Base-by-base conservation (phyloP, 2,888 invertebrate species). In the Habrosyne pyritoides region DNA sequence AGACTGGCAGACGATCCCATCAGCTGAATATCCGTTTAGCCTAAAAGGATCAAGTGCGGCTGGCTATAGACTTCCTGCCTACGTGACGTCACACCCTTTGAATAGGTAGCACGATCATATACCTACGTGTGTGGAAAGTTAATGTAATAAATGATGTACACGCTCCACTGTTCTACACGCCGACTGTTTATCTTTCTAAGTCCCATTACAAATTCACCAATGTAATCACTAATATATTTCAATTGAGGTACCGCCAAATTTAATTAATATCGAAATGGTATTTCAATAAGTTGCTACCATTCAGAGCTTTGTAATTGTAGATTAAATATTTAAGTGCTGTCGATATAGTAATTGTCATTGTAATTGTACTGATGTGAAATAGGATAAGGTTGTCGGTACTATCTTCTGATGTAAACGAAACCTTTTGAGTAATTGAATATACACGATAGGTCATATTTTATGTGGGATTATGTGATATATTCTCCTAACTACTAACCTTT, bases 21-120 rank as follows among this genome's bases (percentile, higher is more conserved):
- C 81, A 73, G 68, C 71, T 64, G 69, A 69, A 86, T 82, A 87
- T 88, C 85, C 85, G 80, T 79, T 86, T 86, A 87, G 77, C 72
- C 75, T 87, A 86, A 88, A 86, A 83, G 87, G 86, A 88, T 88
- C 82, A 85, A 79, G 75, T 63, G 63, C 78, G 71, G 73, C 74
- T 3, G 71, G 73, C 73, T 77, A 77, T 70, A 82, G 75, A 83
- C 83, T 84, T 86, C 86, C 85, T 77, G 81, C 53, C 70, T 69
- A 60, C 69, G 73, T 81, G 83, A 84, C 79, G 81, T 82, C 81
- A 80, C 67, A 50, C 56, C 56, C 60, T 73, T 63, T 68, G 65
- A 59, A 61, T 63, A 61, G 64, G 57, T 65, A 61, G 63, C 66
- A 66, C 69, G 68, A 71, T 67, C 61, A 53, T 58, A 61, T 48